Conservation (phyloP, 2,888 invertebrate genomes). For the Cylloceria caligata region DNA sequence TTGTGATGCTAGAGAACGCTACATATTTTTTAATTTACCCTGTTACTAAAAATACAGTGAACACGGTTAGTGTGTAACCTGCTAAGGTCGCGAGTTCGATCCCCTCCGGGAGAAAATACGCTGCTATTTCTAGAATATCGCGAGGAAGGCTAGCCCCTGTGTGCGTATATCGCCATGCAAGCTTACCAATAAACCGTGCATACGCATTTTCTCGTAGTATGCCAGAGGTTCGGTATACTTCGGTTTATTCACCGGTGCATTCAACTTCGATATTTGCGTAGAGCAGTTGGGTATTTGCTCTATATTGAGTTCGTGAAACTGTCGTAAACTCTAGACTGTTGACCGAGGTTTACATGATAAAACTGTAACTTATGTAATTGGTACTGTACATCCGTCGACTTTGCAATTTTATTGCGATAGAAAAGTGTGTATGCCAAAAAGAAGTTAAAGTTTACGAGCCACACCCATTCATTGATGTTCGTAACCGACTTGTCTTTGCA, state of each 20-base stretch:
- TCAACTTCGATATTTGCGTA: conserved; percentile 59
- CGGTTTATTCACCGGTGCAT: conserved; percentile 50
- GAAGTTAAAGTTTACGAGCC: not conserved
- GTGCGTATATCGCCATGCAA: conserved; percentile 55
- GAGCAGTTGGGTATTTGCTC: not conserved
- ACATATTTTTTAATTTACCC: conserved; percentile 54
- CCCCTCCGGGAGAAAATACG: conserved; percentile 81
- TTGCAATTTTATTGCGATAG: not conserved
- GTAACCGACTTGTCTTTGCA: not conserved
- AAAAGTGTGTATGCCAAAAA: not conserved
- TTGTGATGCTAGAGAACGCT: conserved; percentile 43
- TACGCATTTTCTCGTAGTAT: conserved; percentile 56
- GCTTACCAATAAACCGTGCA: conserved; percentile 60
- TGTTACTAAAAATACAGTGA: conserved; percentile 61
- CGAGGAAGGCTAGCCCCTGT: conserved; percentile 65
- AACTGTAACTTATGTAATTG: not conserved
- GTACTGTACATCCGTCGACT: not conserved
- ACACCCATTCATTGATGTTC: not conserved
- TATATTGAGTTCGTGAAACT: conserved; percentile 15
- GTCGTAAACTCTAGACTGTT: conserved; percentile 6
- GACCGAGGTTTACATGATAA: not conserved
- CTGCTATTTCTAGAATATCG: conserved; percentile 80
- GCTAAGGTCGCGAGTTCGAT: conserved; percentile 82
- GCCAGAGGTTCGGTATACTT: conserved; percentile 41
- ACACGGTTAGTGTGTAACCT: conserved; percentile 54